Conservation (phyloP, 1,140 invertebrate genomes). For the Potamilus streckersoni region DNA sequence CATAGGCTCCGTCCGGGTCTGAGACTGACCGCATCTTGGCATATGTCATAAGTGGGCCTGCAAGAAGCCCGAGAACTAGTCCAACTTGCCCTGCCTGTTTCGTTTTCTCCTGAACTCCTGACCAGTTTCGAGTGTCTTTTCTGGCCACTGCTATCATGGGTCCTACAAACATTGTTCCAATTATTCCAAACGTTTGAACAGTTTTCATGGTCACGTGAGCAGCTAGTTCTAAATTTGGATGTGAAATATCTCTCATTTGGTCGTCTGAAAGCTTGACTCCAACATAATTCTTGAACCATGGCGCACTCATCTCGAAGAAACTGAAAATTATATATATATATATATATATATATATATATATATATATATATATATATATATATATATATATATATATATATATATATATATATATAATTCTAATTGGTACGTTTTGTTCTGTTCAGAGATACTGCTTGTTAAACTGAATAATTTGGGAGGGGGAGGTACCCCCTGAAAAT, state of each 20-base stretch:
- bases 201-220: constrained; percentile 29
- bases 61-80: constrained; percentile 18
- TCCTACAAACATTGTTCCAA: constrained; percentile 27
- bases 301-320: constrained; percentile 13
- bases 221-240: constrained; percentile 11
- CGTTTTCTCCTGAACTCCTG: constrained; percentile 21
- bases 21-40: constrained; percentile 19
- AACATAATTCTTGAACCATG: constrained; percentile 25
- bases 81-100: constrained; percentile 19
- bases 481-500: no score
- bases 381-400: no score
- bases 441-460: no score
- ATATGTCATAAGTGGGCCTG: constrained; percentile 20
- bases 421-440: no score
- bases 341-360: no score
- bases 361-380: no score
- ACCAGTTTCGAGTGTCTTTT: constrained; percentile 28
- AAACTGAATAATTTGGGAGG: no score
- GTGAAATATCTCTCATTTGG: constrained; percentile 20
- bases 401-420: no score
- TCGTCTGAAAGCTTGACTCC: constrained; percentile 20
- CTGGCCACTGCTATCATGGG: constrained; percentile 17
- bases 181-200: constrained; percentile 26
- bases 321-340: no score
- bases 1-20: constrained; percentile 24